These are phyloP conservation scores for Loripinus fragilis DNA, from an alignment of 2,888 invertebrate species.

Conservation along the genomic window DNA sequence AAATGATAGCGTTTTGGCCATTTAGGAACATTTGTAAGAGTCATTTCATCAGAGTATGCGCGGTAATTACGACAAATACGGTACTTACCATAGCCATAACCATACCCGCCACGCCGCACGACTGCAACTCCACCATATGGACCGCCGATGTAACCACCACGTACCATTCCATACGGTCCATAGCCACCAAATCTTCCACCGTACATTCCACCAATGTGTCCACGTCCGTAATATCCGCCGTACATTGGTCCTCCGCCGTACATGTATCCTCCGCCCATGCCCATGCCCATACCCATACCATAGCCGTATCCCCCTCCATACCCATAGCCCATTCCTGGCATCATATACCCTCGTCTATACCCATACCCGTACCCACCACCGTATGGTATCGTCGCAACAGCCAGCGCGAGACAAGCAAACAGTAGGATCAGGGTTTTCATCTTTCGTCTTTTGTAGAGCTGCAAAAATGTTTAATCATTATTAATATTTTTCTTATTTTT, in stretches of 20 bases:
- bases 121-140: not conserved
- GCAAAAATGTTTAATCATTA: too few relatives aligned
- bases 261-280: not conserved
- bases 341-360: not conserved
- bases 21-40: too few relatives aligned
- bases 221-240: not conserved
- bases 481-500: too few relatives aligned
- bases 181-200: not conserved
- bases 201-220: not conserved
- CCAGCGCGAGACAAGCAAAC: not conserved
- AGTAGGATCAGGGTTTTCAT: not conserved
- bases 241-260: not conserved
- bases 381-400: not conserved
- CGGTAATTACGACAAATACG: too few relatives aligned
- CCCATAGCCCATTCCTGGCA: not conserved
- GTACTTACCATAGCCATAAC: not conserved
- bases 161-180: not conserved
- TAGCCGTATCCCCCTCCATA: too few relatives aligned
- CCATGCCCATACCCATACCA: not conserved
- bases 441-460: not conserved
- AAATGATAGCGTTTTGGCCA: too few relatives aligned
- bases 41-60: too few relatives aligned
- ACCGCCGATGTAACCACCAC: not conserved
- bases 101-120: not conserved
- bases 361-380: not conserved